phyloP scores from a whole-genome alignment of 2,113 vertebrate genomes.

The Coryphaenoides rupestris region DNA sequence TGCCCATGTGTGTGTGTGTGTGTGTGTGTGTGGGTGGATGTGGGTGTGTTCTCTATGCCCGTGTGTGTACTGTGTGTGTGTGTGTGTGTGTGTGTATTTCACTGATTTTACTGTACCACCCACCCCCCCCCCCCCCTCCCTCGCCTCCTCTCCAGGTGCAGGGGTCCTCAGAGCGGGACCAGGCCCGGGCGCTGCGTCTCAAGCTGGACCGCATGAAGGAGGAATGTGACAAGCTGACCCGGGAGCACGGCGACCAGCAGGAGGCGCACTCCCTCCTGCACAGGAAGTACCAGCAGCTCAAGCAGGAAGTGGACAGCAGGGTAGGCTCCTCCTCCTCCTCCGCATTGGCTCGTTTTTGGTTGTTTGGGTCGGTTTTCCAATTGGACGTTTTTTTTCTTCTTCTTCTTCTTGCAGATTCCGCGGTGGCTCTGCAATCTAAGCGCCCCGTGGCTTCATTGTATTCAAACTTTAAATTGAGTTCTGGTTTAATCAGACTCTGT shows the following conservation, averaged over 20 bases:
- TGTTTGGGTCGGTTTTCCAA: neutral
- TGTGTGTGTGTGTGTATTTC: too few relatives aligned
- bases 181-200: slow-evolving; percentile 70
- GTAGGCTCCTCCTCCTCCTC: slow-evolving; percentile 68
- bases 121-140: too few relatives aligned
- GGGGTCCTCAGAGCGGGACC: slow-evolving; percentile 77
- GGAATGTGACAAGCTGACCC: slow-evolving; percentile 84
- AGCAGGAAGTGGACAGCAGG: slow-evolving; percentile 84
- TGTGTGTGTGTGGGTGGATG: too few relatives aligned
- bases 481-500: too few relatives aligned
- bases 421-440: neutral
- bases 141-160: slow-evolving; percentile 70
- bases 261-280: slow-evolving; percentile 76
- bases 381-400: neutral
- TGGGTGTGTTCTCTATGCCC: too few relatives aligned
- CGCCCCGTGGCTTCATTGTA: too few relatives aligned
- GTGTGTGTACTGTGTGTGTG: too few relatives aligned
- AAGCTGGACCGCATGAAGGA: slow-evolving; percentile 87
- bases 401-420: too few relatives aligned
- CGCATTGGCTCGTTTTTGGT: neutral
- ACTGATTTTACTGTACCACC: too few relatives aligned
- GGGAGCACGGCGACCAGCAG: slow-evolving; percentile 75
- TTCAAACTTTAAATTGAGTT: too few relatives aligned
- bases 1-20: too few relatives aligned
- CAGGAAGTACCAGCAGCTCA: slow-evolving; percentile 78